Evolutionary conservation across 2,113 vertebrate genomes (phyloP).

Genomic region (Ciconia stormi): DNA sequence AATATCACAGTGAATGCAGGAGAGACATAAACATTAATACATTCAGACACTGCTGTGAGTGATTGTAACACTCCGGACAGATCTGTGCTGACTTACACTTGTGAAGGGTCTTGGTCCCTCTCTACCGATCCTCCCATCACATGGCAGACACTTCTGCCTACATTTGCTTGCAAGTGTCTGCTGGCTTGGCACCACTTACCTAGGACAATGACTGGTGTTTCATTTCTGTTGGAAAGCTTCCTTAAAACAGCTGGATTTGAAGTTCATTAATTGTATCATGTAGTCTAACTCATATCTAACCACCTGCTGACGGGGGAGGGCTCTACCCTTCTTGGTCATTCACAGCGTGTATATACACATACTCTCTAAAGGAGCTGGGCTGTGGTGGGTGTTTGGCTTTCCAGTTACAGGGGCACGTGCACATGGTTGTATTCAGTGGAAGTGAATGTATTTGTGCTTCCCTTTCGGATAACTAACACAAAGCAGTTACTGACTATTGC

Average conservation of each 20-base stretch:
- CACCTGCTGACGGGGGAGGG: background rate
- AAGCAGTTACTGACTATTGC: background rate
- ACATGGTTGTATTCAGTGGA: background rate
- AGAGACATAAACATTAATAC: too few relatives aligned
- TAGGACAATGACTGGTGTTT: background rate
- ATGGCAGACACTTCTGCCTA: background rate
- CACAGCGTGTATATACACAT: accelerated
- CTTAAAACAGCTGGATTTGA: background rate
- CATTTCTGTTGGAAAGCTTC: background rate
- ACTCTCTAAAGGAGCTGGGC: accelerated
- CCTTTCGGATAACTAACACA: background rate
- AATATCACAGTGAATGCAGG: accelerated
- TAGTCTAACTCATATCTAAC: background rate
- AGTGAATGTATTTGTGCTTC: background rate
- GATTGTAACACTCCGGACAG: background rate
- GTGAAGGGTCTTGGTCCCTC: background rate
- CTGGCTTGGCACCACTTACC: background rate
- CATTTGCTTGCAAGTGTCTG: background rate
- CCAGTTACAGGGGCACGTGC: background rate
- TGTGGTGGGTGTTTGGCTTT: background rate
- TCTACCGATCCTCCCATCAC: background rate
- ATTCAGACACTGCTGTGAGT: background rate
- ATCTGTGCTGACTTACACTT: background rate
- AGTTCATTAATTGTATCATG: background rate
- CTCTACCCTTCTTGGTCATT: background rate